phyloP scores from a whole-genome alignment of 2,797 vertebrate genomes.

The Neoniphon sammara region DNA sequence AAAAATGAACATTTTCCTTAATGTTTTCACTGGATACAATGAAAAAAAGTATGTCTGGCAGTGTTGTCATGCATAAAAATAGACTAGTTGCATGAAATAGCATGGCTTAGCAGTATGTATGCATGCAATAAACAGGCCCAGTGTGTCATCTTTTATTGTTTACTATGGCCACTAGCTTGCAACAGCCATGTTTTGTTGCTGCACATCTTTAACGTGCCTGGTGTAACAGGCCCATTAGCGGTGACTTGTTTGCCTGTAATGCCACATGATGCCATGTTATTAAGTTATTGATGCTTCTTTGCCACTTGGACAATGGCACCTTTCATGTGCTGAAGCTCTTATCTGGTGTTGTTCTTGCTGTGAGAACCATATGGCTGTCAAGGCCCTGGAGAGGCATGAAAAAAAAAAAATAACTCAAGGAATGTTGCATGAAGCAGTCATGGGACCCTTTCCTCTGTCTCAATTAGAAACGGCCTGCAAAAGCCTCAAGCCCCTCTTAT shows the following conservation, averaged over 20 bases:
- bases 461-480: slow-evolving; percentile 62
- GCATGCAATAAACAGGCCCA: too few species aligned
- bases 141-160: too few species aligned
- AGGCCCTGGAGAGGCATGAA: slow-evolving; percentile 31
- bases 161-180: too few species aligned
- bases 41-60: too few species aligned
- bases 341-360: neutral
- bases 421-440: slow-evolving; percentile 29
- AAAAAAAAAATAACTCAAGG: slow-evolving; percentile 48
- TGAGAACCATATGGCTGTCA: slow-evolving; percentile 22
- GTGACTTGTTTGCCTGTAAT: neutral
- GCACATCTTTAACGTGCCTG: too few species aligned
- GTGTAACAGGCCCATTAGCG: too few species aligned
- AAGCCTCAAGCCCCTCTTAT: slow-evolving; percentile 41
- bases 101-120: too few species aligned
- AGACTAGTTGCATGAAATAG: too few species aligned
- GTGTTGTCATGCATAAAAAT: too few species aligned
- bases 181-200: too few species aligned
- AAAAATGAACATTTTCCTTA: too few species aligned
- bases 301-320: neutral
- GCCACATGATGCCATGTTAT: neutral
- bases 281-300: neutral
- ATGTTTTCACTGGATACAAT: too few species aligned
- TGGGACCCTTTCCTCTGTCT: slow-evolving; percentile 49
- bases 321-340: neutral